Base-by-base conservation (phyloP, 1,140 invertebrate genomes). In the Dendrolimus kikuchii region DNA sequence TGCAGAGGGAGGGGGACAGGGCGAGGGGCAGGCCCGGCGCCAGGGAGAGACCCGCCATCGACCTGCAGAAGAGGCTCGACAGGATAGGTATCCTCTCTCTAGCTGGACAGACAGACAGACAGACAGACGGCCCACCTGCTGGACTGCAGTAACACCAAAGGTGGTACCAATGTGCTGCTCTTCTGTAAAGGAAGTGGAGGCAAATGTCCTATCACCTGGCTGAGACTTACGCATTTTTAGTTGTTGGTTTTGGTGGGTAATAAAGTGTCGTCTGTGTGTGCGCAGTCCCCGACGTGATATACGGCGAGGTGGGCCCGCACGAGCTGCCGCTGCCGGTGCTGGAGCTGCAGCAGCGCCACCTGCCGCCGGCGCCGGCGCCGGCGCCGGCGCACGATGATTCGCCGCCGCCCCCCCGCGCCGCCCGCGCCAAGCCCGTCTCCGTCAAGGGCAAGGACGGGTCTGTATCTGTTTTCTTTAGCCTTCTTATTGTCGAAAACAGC, bases 261-360 rank as follows among this genome's bases (percentile, higher is more conserved):
- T n/a, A n/a, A n/a, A n/a, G n/a, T n/a, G 41, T n/a, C 41, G 6
- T 4, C 2, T 5, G 39, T 8, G 39, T 5, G 23, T 37, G 5
- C 10, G 7, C 42, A 55, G 82, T 88, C 58, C 83, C 89, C 6
- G 89, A 90, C 70, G 88, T 90, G n/a, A 87, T 90, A 51, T 90
- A 90, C 71, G 89, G 89, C 59, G 60, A 86, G 55, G 52, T 72
- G 60, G 8, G 50, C 40, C 4, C 37, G 36, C 36, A 44, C 41
- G 50, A 8, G 48, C 49, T 38, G 50, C 49, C 37, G 40, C 57
- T n/a, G 43, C 7, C 43, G 8, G 50, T 39, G 36, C 36, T 43
- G 40, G 50, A 8, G 48, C 49, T 42, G 50, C 49, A 10, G 40
- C 59, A 6, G 43, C n/a, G 43, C n/a, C 43, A 9, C 41, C 51